These are phyloP conservation scores for Microtus oregoni DNA, from an alignment of 2,113 vertebrate genomes.

Conservation along the genomic window DNA sequence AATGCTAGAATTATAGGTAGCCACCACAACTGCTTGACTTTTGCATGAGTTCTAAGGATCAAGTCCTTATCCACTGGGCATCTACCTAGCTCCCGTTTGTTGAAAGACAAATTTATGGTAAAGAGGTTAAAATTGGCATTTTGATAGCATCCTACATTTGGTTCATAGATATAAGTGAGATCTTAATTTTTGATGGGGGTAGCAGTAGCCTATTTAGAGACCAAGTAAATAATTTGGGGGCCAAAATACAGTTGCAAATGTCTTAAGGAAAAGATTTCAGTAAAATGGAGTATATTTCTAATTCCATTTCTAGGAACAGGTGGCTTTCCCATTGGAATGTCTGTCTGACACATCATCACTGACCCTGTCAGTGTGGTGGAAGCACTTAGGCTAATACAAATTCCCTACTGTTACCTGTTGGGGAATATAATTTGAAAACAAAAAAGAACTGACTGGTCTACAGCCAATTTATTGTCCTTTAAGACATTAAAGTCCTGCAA, in stretches of 20 bases:
- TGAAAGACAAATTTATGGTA: not conserved
- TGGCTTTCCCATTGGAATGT: not conserved
- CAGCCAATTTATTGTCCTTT: constrained; percentile 15
- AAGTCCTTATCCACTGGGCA: not conserved
- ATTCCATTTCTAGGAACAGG: not conserved
- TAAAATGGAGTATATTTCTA: not conserved
- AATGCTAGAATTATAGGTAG: not conserved
- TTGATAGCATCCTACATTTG: not conserved
- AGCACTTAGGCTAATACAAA: not conserved
- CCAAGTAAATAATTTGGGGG: not conserved
- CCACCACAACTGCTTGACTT: not conserved
- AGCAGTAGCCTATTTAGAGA: not conserved
- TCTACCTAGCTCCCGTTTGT: not conserved
- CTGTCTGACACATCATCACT: not conserved
- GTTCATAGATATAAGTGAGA: not conserved
- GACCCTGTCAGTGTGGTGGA: not conserved
- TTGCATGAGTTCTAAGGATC: too few species aligned
- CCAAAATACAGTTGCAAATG: not conserved
- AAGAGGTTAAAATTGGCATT: too few species aligned
- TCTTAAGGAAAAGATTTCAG: not conserved
- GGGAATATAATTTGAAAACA: not conserved
- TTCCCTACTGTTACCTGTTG: not conserved
- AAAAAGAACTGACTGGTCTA: not conserved
- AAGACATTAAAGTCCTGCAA: constrained; percentile 8
- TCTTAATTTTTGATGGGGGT: not conserved